Percentiles rank a stretch among this genome's conserved stretches.
Evolutionary conservation across 2,888 invertebrate species (phyloP).

Genomic region (Lepetodrilus schrolli): DNA sequence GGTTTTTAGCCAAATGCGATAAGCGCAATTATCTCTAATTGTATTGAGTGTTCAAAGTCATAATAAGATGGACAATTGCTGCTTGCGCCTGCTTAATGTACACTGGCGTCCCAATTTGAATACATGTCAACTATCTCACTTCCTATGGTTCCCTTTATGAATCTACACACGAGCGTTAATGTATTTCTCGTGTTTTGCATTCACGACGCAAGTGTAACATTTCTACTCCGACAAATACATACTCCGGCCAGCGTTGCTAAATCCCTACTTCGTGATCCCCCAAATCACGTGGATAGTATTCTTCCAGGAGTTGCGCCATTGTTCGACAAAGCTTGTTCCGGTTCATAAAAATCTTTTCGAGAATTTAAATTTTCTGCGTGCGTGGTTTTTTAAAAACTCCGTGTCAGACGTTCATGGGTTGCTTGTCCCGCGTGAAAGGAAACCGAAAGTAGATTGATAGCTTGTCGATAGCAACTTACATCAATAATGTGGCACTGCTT

Average conservation of each 20-base stretch:
- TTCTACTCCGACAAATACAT: conserved; percentile 28
- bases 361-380: conserved; percentile 5
- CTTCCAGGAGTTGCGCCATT: neutral
- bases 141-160: conserved; percentile 34
- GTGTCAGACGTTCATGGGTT: neutral
- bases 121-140: conserved; percentile 20
- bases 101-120: conserved; percentile 28
- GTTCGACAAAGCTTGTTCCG: conserved; percentile 3
- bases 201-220: conserved; percentile 32
- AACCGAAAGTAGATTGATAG: neutral
- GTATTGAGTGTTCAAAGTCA: conserved; percentile 18
- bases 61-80: conserved; percentile 25
- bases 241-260: neutral
- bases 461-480: conserved; percentile 8
- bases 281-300: neutral
- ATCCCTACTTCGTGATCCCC: conserved; percentile 1
- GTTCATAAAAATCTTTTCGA: conserved; percentile 4
- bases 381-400: neutral
- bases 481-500: neutral
- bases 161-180: conserved; percentile 33
- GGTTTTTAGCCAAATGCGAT: conserved; percentile 34
- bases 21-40: conserved; percentile 35
- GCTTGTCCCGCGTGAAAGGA: neutral
- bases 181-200: conserved; percentile 39
- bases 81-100: conserved; percentile 5